Conservation (phyloP, 2,888 invertebrate species). For the Nebria brevicollis region DNA sequence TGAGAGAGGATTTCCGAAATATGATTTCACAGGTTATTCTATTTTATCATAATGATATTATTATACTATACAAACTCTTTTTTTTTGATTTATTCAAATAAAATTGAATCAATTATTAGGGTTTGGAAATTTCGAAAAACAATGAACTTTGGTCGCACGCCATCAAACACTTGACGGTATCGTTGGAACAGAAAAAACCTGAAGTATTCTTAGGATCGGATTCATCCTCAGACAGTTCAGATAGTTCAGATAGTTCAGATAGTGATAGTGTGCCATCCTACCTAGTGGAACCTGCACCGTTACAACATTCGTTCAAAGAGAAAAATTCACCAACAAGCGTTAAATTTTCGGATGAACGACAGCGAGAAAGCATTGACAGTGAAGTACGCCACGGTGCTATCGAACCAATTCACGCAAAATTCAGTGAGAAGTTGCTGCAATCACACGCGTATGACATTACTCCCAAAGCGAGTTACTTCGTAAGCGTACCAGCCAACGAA, state of each 20-base stretch:
- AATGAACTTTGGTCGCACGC: background rate
- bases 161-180: background rate
- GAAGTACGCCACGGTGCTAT: too few species aligned
- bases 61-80: background rate
- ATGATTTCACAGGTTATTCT: constrained; percentile 54
- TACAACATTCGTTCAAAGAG: background rate
- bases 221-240: background rate
- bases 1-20: constrained; percentile 60
- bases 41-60: too few species aligned
- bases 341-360: background rate
- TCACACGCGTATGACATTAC: background rate
- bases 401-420: background rate
- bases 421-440: background rate
- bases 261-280: background rate
- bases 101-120: background rate
- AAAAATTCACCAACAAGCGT: background rate
- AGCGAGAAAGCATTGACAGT: background rate
- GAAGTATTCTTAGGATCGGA: background rate
- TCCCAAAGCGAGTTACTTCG: background rate
- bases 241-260: too few species aligned
- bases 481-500: background rate
- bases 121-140: constrained; percentile 13
- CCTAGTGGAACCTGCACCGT: background rate
- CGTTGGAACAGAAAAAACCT: background rate
- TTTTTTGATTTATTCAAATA: background rate